Conservation (phyloP, 2,888 invertebrate species). For the Osedax frankpressi region DNA sequence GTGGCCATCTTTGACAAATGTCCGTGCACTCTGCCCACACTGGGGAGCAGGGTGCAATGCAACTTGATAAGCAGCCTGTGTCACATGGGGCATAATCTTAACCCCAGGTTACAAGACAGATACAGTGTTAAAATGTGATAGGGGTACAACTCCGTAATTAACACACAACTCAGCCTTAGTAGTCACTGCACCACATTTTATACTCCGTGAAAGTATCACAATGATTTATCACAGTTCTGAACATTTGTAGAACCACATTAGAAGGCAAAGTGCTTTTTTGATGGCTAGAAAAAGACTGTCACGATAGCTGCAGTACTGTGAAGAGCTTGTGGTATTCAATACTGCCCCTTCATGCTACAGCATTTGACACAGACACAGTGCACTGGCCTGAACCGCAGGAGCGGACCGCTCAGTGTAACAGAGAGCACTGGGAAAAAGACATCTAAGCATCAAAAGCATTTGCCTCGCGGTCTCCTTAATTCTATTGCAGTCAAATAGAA, state of each 20-base stretch:
- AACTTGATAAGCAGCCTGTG: slow-evolving; percentile 10
- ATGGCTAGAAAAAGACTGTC: neutral
- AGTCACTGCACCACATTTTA: neutral
- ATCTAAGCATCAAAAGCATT: slow-evolving; percentile 12
- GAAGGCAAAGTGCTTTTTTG: neutral
- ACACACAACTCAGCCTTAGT: neutral
- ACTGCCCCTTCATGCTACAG: slow-evolving; percentile 6
- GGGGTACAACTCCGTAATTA: neutral
- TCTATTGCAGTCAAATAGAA: slow-evolving; percentile 11
- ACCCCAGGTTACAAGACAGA: slow-evolving; percentile 9
- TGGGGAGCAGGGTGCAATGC: slow-evolving; percentile 6
- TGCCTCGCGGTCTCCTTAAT: slow-evolving; percentile 6
- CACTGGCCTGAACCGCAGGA: neutral
- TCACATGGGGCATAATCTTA: slow-evolving; percentile 3
- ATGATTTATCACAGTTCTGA: neutral
- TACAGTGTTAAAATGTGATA: slow-evolving; percentile 8
- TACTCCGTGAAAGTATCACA: neutral
- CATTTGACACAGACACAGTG: slow-evolving; percentile 5
- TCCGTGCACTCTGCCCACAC: slow-evolving; percentile 10
- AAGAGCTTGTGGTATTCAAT: slow-evolving; percentile 2
- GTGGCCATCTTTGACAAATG: slow-evolving; percentile 8
- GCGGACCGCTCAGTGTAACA: neutral
- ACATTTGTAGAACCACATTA: slow-evolving; percentile 4
- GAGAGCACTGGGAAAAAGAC: slow-evolving; percentile 12
- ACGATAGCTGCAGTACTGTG: slow-evolving; percentile 3